Evolutionary conservation across 2,888 invertebrate genomes (phyloP), one percentile per base, ranked within the genome.

Genomic region (Gonocerus acuteangulatus): DNA sequence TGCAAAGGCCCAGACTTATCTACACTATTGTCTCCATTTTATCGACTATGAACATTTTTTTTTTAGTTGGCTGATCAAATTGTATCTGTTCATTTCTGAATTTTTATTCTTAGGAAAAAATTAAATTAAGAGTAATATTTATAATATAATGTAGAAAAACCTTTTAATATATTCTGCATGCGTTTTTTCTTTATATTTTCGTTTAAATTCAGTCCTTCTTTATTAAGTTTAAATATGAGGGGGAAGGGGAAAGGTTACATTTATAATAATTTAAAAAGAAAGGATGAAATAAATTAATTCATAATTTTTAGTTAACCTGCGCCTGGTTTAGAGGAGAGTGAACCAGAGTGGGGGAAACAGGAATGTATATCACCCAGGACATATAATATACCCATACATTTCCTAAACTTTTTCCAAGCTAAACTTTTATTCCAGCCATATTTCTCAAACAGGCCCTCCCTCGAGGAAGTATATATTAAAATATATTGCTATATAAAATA

Each of bases 371-470:
- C 64, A 65, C 58, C 60, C 64, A 62, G 60, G 64, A 62, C 64
- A 65, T 65, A 65, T 65, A 65, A 65, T 65, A 65, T 65, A 62
- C 62, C 60, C 62, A 62, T 65, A 65, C 62, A 65, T 65, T 62
- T 62, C 64, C 62, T 44, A 65, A 65, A 65, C 60, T 65, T 65
- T 65, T 64, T 61, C 64, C 47, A 27, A 45, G 47, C 23, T 57
- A 57, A 57, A 57, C 57, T 57, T 57, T 57, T 57, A 57, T 57
- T 57, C 57, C 54, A 15, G 22, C 47, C 57, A 57, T 57, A 57
- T 57, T 57, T 57, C 57, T 57, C 57, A 45, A 57, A 57, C 57
- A 39, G 57, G 27, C 45, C 34, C 57, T 57, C 57, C 57, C 57
- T 16, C 27, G 45, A 34, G 45, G 45, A 47, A 57, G 57, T 57